phyloP scores from a whole-genome alignment of 2,113 vertebrate species.

The Australoheros scitulus region DNA sequence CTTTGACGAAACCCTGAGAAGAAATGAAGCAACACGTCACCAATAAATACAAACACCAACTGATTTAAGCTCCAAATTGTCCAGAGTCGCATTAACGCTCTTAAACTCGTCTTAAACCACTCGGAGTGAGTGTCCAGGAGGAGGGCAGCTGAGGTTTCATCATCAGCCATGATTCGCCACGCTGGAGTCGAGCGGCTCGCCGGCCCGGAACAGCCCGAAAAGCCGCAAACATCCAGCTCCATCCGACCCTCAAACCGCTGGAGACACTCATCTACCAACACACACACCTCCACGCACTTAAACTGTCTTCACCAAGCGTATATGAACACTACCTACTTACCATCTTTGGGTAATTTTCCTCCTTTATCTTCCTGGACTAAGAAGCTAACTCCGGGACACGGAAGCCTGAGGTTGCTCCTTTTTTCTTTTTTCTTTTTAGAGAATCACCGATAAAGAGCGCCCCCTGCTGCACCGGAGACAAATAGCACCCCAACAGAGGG shows the following conservation, averaged over 20 bases:
- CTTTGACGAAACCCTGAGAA: slow-evolving; percentile 95
- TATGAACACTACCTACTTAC: slow-evolving; percentile 26
- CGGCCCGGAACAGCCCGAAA: background rate
- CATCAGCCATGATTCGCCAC: slow-evolving; percentile 62
- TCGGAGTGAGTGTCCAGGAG: background rate
- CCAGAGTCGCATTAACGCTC: background rate
- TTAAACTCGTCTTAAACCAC: background rate
- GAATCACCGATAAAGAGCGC: slow-evolving; percentile 13
- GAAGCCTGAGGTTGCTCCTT: background rate
- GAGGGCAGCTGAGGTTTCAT: slow-evolving; percentile 31
- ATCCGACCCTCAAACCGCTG: slow-evolving; percentile 21
- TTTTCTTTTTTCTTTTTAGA: fast-evolving
- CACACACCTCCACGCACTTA: background rate
- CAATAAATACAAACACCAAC: background rate
- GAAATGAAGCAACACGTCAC: background rate
- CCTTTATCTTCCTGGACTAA: background rate
- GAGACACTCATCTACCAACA: background rate
- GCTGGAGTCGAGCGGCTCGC: slow-evolving; percentile 49
- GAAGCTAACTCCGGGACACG: fast-evolving
- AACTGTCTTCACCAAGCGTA: fast-evolving
- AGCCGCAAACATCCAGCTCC: slow-evolving; percentile 54
- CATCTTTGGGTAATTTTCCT: slow-evolving; percentile 39
- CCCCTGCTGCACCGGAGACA: slow-evolving; percentile 49
- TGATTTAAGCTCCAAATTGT: background rate
- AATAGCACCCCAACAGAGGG: slow-evolving; percentile 36